A percentile compares a stretch with the other conserved stretches of the same genome.
Evolutionary conservation across 2,888 invertebrate species (phyloP).

Genomic region (Melinaea marsaeus): DNA sequence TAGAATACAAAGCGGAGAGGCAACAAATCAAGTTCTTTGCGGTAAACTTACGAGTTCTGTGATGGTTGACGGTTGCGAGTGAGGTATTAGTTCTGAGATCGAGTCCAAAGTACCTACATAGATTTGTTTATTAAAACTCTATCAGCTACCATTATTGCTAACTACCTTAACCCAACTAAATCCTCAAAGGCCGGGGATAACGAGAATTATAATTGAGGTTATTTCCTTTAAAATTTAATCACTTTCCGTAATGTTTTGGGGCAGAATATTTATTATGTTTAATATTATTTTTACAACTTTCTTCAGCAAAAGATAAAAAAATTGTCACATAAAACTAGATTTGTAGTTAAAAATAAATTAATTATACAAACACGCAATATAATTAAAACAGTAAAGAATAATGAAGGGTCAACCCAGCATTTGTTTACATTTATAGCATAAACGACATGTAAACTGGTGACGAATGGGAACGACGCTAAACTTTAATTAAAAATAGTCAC

Average conservation of each 20-base stretch:
- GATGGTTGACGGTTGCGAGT: neutral
- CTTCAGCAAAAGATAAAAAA: too few species aligned
- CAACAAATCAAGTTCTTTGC: constrained; percentile 4
- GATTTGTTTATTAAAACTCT: too few species aligned
- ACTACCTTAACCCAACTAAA: too few species aligned
- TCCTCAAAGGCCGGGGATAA: too few species aligned
- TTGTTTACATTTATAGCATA: constrained; percentile 7
- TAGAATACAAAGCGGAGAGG: neutral
- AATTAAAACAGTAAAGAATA: constrained; percentile 1
- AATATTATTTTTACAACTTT: too few species aligned
- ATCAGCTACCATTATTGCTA: too few species aligned
- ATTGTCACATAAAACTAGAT: too few species aligned
- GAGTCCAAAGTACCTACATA: too few species aligned
- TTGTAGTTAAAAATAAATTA: neutral
- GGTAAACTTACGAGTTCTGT: neutral
- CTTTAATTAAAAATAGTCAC: constrained; percentile 48
- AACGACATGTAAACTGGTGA: constrained; percentile 30
- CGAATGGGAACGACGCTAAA: constrained; percentile 34
- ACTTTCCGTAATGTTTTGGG: too few species aligned
- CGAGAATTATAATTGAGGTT: too few species aligned
- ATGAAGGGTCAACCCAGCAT: constrained; percentile 17
- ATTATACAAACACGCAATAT: constrained; percentile 6
- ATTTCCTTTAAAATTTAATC: too few species aligned
- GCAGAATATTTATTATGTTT: too few species aligned
- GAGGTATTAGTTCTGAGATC: neutral